Base-by-base conservation (phyloP, 2,888 invertebrate genomes). In the Chaetoderma sp. region DNA sequence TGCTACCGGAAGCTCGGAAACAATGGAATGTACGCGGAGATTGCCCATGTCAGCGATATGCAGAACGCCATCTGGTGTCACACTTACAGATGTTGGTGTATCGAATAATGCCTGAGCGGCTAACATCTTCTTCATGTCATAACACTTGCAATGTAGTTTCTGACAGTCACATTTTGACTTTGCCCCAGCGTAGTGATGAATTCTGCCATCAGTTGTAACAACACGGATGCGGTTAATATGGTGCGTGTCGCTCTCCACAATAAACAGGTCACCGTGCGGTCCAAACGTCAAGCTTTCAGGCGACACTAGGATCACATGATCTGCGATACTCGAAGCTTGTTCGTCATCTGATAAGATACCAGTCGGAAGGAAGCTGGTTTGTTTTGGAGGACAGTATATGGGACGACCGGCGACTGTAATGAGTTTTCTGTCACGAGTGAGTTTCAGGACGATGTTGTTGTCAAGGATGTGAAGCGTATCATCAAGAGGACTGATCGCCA, bases 381-480 rank as follows among this genome's bases (percentile, higher is more conserved):
- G 94, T 71, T 92, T 92, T 0, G 92, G 90, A 60, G 93, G 94
- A 83, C 97, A 98, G 84, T 97, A 96, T 30, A 95, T 89, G 16
- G 96, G 96, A 60, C 93, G 93, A n/a, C 98, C 98, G 50, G 96
- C 97, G 1, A 96, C 93, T 0, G 97, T 94, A 82, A 95, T 93
- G 0, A 96, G 81, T 39, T 87, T 84, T 89, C 94, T 92, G 83
- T 96, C 96, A 25, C 93, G 93, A 0, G 96, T 96, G 54, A 98
- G 89, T 83, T 95, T 94, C 33, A 97, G 88, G 1, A 98, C 94
- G 50, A 97, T 91, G 77, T 96, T 91, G 67, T 82, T 78, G 84
- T 99, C 99, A 73, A 98, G 94, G 78, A 99, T 96, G 85, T 98
- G 95, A 10, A 99, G 88, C 0, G 94, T 93, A 58, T 96, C 96